Conservation (phyloP, 1,140 invertebrate species). For the Chelonus insularis region DNA sequence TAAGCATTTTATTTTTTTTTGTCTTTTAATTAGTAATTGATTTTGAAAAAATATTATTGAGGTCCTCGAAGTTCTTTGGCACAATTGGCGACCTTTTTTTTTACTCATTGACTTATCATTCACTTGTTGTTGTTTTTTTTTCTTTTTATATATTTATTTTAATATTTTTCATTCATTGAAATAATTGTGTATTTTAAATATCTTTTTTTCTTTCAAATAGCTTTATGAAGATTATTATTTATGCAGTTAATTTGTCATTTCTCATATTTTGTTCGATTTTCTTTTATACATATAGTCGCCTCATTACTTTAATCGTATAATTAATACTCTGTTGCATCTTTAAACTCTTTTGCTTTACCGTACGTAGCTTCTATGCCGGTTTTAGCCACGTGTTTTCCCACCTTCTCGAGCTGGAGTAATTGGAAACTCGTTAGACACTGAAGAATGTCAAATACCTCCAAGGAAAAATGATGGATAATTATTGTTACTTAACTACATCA, state of each 20-base stretch:
- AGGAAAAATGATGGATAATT: too few relatives aligned
- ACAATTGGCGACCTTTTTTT: slow-evolving; percentile 22
- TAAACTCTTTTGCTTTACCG: not conserved
- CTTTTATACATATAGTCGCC: slow-evolving; percentile 1
- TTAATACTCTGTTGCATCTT: not conserved
- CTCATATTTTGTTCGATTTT: not conserved
- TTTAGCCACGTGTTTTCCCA: not conserved
- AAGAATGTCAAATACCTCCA: too few relatives aligned
- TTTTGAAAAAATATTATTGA: slow-evolving; percentile 11
- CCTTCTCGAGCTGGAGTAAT: not conserved
- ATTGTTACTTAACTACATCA: too few relatives aligned
- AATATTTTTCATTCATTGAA: not conserved
- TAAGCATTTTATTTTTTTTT: slow-evolving; percentile 8
- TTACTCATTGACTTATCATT: not conserved
- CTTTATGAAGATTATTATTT: too few relatives aligned
- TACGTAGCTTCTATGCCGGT: not conserved
- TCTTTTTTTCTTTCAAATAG: not conserved
- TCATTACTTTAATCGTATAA: slow-evolving; percentile 10
- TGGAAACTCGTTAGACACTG: not conserved
- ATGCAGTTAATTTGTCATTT: not conserved
- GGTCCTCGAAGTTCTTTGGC: slow-evolving; percentile 23
- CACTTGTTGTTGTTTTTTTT: not conserved
- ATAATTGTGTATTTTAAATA: not conserved
- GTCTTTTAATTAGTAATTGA: not conserved
- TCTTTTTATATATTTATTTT: not conserved